These are phyloP conservation scores for Azemiops feae DNA, from an alignment of 2,113 vertebrate genomes.

Conservation along the genomic window DNA sequence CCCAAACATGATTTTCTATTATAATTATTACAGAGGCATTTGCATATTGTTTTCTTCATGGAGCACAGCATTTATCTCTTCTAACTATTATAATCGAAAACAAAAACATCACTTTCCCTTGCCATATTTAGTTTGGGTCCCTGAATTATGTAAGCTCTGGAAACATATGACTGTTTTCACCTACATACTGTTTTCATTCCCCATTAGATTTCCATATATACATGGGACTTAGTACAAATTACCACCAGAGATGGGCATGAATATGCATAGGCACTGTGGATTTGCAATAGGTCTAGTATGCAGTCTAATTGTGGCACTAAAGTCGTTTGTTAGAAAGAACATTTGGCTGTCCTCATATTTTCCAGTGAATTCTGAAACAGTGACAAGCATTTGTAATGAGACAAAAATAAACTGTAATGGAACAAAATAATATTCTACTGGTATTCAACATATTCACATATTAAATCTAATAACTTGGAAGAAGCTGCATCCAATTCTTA, in stretches of 20 bases:
- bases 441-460: slow-evolving; percentile 27
- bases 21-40: background rate
- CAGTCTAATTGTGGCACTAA: slow-evolving; percentile 28
- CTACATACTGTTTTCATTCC: slow-evolving; percentile 8
- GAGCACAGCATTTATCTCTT: background rate
- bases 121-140: background rate
- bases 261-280: slow-evolving; percentile 6
- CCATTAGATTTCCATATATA: slow-evolving; percentile 7
- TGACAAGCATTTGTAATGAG: slow-evolving; percentile 34
- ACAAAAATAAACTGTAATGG: slow-evolving; percentile 7
- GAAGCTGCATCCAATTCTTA: slow-evolving; percentile 30
- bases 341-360: slow-evolving; percentile 19
- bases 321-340: slow-evolving; percentile 41
- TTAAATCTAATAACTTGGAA: background rate
- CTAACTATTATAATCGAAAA: background rate
- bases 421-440: slow-evolving; percentile 3
- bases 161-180: background rate
- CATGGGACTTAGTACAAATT: slow-evolving; percentile 16
- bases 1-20: background rate
- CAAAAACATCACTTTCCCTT: background rate
- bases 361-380: slow-evolving; percentile 20
- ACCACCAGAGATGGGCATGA: slow-evolving; percentile 22
- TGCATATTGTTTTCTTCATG: background rate
- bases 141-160: background rate
- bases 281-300: slow-evolving; percentile 4